Evolutionary conservation across 2,888 invertebrate species (phyloP), one percentile per base, ranked within the genome.

Genomic region (Campoplex nolae): DNA sequence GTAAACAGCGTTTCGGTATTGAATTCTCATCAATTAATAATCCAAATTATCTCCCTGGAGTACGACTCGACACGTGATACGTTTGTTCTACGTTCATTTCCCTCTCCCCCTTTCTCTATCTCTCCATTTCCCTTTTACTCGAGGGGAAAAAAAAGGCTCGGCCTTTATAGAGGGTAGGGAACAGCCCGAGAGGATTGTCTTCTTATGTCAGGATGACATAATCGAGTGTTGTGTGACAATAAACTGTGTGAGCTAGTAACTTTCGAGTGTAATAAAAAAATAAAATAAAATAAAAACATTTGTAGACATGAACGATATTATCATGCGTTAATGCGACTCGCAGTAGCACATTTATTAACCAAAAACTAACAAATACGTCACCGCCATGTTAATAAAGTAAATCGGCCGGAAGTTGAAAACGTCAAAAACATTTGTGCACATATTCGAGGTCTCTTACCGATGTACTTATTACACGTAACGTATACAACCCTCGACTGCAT

Each of bases 181-280:
- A 65, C 87, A 80, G 88, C 51, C 90, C 89, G 88, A 85, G 91
- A 89, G 90, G 86, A 90, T 90, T 90, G 89, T 90, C 80, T 89
- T 88, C 65, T 54, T 45, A 38, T 16, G 67, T 16, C 51, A 51
- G 48, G 56, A 65, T 23, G 28, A 88, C 85, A 89, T 90, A 92
- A 92, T 91, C 90, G 90, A 89, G 90, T 91, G 90, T 89, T 88
- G 88, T 84, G 89, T 90, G 90, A 90, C 89, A 89, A 89, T 91
- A 90, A 90, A 90, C 88, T 86, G 88, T 86, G 86, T 65, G 74
- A 88, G 87, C 84, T 87, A 85, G 87, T 84, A 80, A 48, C 74
- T 62, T 58, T 48, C 75, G 76, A 48, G 65, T 48, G 51, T 68
- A 18, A 54, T 3, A 11, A 28, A 23, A 9, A 62, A 18, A 54